These are phyloP conservation scores for Penelope pileata DNA, from an alignment of 2,113 vertebrate genomes.

Conservation along the genomic window DNA sequence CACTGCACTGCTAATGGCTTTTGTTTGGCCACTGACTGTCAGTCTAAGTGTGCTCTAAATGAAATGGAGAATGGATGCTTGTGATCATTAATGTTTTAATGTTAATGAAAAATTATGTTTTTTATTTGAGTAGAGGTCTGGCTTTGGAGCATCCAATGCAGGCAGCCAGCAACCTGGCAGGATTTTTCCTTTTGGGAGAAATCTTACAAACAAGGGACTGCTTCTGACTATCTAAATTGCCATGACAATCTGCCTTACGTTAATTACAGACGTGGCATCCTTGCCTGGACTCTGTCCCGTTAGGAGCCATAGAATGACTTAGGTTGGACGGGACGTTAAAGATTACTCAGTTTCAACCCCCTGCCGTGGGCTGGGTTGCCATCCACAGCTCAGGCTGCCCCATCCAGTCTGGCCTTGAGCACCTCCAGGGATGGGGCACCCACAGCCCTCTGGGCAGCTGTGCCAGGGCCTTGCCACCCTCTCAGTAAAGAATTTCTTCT, in stretches of 20 bases:
- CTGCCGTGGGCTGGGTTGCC: too few species aligned
- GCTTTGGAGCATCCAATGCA: not conserved
- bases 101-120: not conserved
- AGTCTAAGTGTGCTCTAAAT: not conserved
- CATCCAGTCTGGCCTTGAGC: too few species aligned
- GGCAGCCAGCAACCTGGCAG: not conserved
- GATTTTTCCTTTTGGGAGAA: not conserved
- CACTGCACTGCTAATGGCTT: not conserved
- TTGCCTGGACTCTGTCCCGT: rapidly evolving
- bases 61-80: not conserved
- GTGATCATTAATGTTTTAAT: not conserved
- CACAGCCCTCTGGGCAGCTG: too few species aligned
- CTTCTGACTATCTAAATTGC: not conserved
- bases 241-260: not conserved
- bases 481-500: too few species aligned
- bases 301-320: too few species aligned
- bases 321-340: too few species aligned
- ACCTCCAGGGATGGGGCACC: too few species aligned
- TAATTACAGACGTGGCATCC: not conserved
- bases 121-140: not conserved
- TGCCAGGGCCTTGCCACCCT: too few species aligned
- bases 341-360: too few species aligned
- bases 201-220: not conserved
- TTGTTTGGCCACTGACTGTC: not conserved
- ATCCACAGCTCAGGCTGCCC: too few species aligned